These are phyloP conservation scores for Grallaria varia DNA, from an alignment of 2,113 vertebrate species.

Conservation along the genomic window DNA sequence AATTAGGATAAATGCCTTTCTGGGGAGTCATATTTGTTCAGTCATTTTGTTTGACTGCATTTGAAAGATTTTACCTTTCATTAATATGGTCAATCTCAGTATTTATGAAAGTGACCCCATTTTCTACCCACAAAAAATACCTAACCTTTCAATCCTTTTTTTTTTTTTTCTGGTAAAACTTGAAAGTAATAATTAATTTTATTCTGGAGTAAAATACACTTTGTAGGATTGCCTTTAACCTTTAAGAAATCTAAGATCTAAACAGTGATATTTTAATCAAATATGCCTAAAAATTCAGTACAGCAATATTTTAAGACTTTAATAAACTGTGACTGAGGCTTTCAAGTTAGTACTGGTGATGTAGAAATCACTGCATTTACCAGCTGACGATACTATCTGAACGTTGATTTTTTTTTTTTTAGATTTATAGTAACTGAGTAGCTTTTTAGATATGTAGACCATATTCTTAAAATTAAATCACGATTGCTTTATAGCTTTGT, in stretches of 20 bases:
- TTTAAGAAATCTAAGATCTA: not conserved
- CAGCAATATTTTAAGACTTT: not conserved
- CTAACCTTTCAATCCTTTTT: not conserved
- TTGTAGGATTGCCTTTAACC: not conserved
- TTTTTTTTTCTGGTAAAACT: not conserved
- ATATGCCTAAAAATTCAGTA: not conserved
- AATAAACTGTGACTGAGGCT: not conserved
- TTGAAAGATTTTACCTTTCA: not conserved
- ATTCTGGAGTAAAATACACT: not conserved
- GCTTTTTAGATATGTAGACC: not conserved
- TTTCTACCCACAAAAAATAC: not conserved
- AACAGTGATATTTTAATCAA: not conserved
- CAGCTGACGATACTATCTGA: not conserved
- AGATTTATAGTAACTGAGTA: not conserved
- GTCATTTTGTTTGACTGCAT: not conserved
- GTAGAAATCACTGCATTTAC: slow-evolving; percentile 27
- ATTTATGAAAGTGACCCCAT: not conserved
- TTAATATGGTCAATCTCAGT: not conserved
- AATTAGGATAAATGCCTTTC: slow-evolving; percentile 31
- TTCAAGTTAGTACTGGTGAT: not conserved
- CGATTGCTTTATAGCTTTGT: not conserved
- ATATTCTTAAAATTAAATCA: not conserved
- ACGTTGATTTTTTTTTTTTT: not conserved
- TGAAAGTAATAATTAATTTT: not conserved
- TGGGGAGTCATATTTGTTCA: not conserved